A percentile compares a stretch with the other conserved stretches of the same genome.
Evolutionary conservation across 37 sponge, comb jelly and placozoan genomes (phyloP).

Genomic region (Agelas oroides): DNA sequence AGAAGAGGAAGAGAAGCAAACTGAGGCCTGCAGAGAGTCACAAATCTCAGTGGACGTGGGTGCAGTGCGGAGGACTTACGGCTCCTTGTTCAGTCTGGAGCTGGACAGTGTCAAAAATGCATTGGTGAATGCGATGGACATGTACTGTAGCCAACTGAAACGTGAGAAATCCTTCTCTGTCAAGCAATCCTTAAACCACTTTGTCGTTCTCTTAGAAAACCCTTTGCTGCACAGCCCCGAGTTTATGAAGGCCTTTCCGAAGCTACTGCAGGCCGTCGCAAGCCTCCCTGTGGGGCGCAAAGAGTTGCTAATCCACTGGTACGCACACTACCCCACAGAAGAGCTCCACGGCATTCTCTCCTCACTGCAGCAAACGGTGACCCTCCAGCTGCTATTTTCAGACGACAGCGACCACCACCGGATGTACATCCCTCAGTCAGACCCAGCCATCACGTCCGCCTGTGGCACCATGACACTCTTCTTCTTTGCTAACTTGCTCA

Average conservation of each 20-base stretch:
- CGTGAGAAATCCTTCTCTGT: background rate
- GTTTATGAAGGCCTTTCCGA: slow-evolving; percentile 75
- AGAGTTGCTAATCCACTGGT: slow-evolving; percentile 66
- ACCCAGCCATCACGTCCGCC: slow-evolving; percentile 44
- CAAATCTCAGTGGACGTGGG: slow-evolving; percentile 53
- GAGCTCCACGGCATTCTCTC: slow-evolving; percentile 52
- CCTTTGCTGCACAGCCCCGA: slow-evolving; percentile 86
- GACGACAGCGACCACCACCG: slow-evolving; percentile 21
- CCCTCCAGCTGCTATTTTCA: slow-evolving; percentile 51
- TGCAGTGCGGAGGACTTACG: slow-evolving; percentile 55
- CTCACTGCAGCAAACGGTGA: slow-evolving; percentile 72
- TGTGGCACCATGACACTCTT: slow-evolving; percentile 63
- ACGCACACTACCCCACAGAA: slow-evolving; percentile 53
- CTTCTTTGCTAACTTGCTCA: slow-evolving; percentile 85
- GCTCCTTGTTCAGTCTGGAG: slow-evolving; percentile 29
- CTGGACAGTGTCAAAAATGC: slow-evolving; percentile 56
- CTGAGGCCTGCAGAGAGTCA: background rate
- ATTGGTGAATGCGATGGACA: slow-evolving; percentile 71
- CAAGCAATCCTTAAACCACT: slow-evolving; percentile 55
- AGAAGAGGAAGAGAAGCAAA: background rate
- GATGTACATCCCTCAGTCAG: slow-evolving; percentile 31
- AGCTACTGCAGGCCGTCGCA: slow-evolving; percentile 47
- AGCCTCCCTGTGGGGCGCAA: slow-evolving; percentile 45
- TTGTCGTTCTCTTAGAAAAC: slow-evolving; percentile 78
- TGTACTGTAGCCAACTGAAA: slow-evolving; percentile 36